These are phyloP conservation scores for Cactoblastis cactorum DNA, from an alignment of 2,888 invertebrate genomes.

Conservation along the genomic window DNA sequence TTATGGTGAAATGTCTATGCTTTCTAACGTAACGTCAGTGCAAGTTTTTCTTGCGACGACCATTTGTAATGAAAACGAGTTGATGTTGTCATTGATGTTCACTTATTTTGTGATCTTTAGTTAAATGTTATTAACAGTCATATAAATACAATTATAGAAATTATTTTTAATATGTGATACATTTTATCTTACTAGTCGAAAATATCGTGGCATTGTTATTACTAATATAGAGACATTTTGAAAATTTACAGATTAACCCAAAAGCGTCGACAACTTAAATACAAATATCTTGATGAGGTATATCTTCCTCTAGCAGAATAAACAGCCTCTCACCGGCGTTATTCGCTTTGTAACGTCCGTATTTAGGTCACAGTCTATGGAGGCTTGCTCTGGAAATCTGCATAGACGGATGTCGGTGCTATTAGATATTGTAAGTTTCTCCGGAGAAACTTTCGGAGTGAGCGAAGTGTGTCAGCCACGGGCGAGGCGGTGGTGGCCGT, in stretches of 20 bases:
- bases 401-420: slow-evolving; percentile 75
- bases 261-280: not conserved
- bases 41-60: slow-evolving; percentile 70
- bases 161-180: no score
- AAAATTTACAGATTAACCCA: not conserved
- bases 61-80: slow-evolving; percentile 72
- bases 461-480: slow-evolving; percentile 66
- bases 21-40: slow-evolving; percentile 75
- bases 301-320: slow-evolving; percentile 37
- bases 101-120: slow-evolving; percentile 8
- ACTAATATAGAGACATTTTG: not conserved
- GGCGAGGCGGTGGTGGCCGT: slow-evolving; percentile 53
- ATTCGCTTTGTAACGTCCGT: slow-evolving; percentile 53
- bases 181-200: no score
- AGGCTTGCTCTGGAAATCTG: slow-evolving; percentile 76
- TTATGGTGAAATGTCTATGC: slow-evolving; percentile 75
- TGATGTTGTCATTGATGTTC: slow-evolving; percentile 47
- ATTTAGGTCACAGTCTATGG: slow-evolving; percentile 66
- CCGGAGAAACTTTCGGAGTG: slow-evolving; percentile 74
- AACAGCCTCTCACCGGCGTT: slow-evolving; percentile 47
- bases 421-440: slow-evolving; percentile 76
- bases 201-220: not conserved
- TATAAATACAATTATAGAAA: no score
- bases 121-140: not conserved
- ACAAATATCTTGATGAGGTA: slow-evolving; percentile 28